phyloP scores from a whole-genome alignment of 2,113 vertebrate species.

The Mola mola region DNA sequence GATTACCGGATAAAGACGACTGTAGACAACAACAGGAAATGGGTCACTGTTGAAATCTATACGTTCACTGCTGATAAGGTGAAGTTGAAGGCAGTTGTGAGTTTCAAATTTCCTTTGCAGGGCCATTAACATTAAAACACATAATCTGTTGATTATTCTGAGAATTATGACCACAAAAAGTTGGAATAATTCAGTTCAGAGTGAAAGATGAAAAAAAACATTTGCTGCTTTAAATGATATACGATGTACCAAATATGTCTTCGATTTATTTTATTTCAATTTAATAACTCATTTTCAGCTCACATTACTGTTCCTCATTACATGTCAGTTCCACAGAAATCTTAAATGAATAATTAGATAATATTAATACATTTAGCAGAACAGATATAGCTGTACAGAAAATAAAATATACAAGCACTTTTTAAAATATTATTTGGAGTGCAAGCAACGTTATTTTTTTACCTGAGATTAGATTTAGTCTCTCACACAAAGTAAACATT shows the following conservation, averaged over 20 bases:
- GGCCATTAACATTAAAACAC: background rate
- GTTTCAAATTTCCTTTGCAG: slow-evolving; percentile 3
- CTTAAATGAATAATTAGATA: too few species aligned
- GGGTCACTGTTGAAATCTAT: slow-evolving; percentile 29
- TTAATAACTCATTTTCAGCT: background rate
- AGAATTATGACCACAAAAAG: too few species aligned
- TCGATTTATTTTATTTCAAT: background rate
- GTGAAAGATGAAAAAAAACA: too few species aligned
- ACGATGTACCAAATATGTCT: slow-evolving; percentile 6
- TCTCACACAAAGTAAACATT: background rate
- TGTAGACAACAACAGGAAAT: slow-evolving; percentile 30
- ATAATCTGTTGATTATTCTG: background rate
- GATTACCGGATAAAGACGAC: slow-evolving; percentile 21
- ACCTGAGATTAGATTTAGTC: slow-evolving; percentile 32
- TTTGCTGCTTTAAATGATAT: too few species aligned
- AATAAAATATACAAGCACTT: background rate
- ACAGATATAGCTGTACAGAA: slow-evolving; percentile 4
- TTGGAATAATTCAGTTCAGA: too few species aligned
- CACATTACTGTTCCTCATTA: background rate
- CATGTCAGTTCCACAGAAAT: too few species aligned
- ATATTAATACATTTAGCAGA: background rate
- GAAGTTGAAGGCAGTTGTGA: slow-evolving; percentile 15
- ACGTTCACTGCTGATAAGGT: slow-evolving; percentile 38
- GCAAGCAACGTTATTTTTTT: background rate
- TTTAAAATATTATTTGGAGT: background rate